A percentile compares a stretch with the other conserved stretches of the same genome.
Evolutionary conservation across 1,140 invertebrate genomes (phyloP).

Genomic region (Sitophilus oryzae): DNA sequence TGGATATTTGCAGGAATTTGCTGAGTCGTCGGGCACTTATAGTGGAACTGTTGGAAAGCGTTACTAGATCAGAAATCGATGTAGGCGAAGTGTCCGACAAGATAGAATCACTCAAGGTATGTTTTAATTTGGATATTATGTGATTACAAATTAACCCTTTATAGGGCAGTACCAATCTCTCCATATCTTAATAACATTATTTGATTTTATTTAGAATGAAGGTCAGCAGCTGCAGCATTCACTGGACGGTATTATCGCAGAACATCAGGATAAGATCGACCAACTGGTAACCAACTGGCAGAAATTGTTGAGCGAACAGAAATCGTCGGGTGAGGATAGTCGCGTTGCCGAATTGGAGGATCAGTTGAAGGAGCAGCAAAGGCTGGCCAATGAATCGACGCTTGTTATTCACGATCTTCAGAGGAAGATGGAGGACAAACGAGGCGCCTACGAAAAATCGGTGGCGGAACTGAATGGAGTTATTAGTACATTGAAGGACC

Average conservation of each 20-base stretch:
- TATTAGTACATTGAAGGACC: constrained; percentile 28
- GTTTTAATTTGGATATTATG: not conserved
- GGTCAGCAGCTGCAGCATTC: constrained; percentile 26
- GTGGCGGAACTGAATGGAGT: constrained; percentile 28
- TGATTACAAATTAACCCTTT: not conserved
- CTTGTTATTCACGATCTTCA: constrained; percentile 26
- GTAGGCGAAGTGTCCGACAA: constrained; percentile 23
- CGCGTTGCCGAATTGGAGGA: constrained; percentile 27
- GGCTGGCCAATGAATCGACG: constrained; percentile 25
- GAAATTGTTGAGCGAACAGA: constrained; percentile 24
- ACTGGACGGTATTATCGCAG: constrained; percentile 20
- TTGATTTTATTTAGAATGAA: constrained; percentile 17
- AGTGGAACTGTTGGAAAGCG: constrained; percentile 31
- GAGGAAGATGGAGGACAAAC: constrained; percentile 30
- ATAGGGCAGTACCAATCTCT: not conserved
- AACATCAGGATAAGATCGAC: constrained; percentile 30
- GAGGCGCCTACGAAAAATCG: constrained; percentile 25
- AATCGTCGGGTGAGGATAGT: constrained; percentile 9
- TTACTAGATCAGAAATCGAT: constrained; percentile 28
- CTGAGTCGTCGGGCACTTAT: constrained; percentile 27
- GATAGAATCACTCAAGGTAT: constrained; percentile 28
- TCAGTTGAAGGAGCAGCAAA: constrained; percentile 29
- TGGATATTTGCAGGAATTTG: constrained; percentile 32
- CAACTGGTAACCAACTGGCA: constrained; percentile 32
- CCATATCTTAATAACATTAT: not conserved